Percentiles rank a stretch among this genome's conserved stretches.
These are phyloP conservation scores for Mesoligia furuncula DNA, from an alignment of 2,888 invertebrate genomes.

Conservation along the genomic window DNA sequence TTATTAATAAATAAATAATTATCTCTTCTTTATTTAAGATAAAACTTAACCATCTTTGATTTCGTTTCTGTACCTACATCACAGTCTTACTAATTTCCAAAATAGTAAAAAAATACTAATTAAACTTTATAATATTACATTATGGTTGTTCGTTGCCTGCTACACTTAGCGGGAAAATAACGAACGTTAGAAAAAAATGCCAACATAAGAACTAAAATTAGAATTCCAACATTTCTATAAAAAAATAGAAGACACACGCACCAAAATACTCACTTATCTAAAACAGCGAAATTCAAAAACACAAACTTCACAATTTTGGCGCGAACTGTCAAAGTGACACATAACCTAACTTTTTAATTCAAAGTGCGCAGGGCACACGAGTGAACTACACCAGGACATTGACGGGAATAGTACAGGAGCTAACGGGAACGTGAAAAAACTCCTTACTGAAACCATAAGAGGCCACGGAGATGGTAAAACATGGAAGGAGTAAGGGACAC, in stretches of 20 bases:
- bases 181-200: neutral
- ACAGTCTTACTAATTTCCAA: neutral
- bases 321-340: constrained; percentile 82
- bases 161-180: neutral
- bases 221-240: neutral
- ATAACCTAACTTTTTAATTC: constrained; percentile 73
- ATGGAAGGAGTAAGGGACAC: constrained; percentile 45
- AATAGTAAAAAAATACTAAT: neutral
- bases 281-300: constrained; percentile 58
- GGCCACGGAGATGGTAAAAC: constrained; percentile 35
- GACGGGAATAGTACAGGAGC: constrained; percentile 83
- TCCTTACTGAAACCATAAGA: constrained; percentile 73
- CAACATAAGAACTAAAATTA: neutral
- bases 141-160: neutral
- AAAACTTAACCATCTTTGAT: neutral
- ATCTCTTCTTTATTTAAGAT: no score
- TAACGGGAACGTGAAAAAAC: constrained; percentile 80
- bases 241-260: constrained; percentile 13
- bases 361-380: constrained; percentile 72
- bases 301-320: constrained; percentile 74
- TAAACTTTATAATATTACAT: no score
- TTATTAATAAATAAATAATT: no score
- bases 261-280: constrained; percentile 56
- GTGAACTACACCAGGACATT: constrained; percentile 75
- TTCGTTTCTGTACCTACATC: neutral